Evolutionary conservation across 2,113 vertebrate genomes (phyloP), one percentile per base, ranked within the genome.

Genomic region (Hypocryptadius cinnamomeus): DNA sequence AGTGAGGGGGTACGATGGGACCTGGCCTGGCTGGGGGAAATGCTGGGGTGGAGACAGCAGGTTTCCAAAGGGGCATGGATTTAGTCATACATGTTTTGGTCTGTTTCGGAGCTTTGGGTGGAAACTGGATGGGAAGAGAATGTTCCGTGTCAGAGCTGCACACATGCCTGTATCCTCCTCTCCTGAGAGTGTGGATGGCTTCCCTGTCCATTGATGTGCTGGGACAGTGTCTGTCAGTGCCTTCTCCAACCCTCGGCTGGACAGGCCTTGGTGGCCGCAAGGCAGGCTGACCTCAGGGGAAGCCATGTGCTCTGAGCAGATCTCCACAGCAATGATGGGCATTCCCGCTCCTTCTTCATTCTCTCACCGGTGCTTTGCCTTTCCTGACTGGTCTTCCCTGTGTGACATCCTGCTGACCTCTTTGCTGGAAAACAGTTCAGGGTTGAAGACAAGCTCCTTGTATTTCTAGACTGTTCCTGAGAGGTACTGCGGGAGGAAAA

Each of bases 201-300:
- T 42, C 53, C 21, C 39, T 25, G 14, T 30, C 33, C n/a, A 3
- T 11, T 35, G 31, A 13, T 21, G 4, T 1, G 3, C 56, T 44
- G 65, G 65, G 28, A 42, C 1, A 3, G 27, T 28, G 18, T 44
- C 60, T 50, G 48, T 69, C 59, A 2, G 10, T 28, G 44, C 25
- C 1, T n/a, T 17, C 24, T 18, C 4, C 1, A 5, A 4, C 13
- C 64, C 50, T 53, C 1, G 2, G 42, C 69, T 44, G 73, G 39
- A 28, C 20, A 3, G 6, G 54, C 64, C 28, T 24, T 24, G 14
- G 33, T 8, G 59, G 39, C 44, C 16, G 28, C 1, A 16, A 30
- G 44, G 21, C 35, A 51, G 35, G 25, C 48, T n/a, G 4, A 47
- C 17, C 44, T n/a, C 37, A 3, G 54, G n/a, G 42, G 30, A 39